Evolutionary conservation across 2,113 vertebrate species (phyloP), one percentile per base, ranked within the genome.

Genomic region (Myrmecophaga tridactyla): DNA sequence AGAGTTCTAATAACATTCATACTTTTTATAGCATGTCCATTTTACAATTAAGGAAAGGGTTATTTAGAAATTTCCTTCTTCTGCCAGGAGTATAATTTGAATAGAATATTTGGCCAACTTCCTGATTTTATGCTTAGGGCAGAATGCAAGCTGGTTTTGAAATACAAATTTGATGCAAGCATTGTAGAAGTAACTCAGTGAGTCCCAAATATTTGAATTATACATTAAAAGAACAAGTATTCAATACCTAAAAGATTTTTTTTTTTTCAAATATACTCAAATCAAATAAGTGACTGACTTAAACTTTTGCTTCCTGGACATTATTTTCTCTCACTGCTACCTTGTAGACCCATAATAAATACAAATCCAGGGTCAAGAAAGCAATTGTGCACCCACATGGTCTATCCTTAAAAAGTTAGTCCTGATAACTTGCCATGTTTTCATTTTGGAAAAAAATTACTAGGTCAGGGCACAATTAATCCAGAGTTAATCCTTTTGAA

Each of bases 11-110:
- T 80, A 88, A 81, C 51, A 62, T 89, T 81, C 36, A 83, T 90
- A 77, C 31, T 93, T 96, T 97, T 95, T 96, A 76, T 87, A 94
- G 82, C 43, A 20, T 90, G 48, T 89, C 31, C 92, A 89, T 89
- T 95, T 95, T 92, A 77, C 63, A 97, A 75, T 88, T 78, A 94
- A 92, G 85, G 31, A 89, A 91, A 89, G 10, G 7, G 6, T 90
- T 89, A 90, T 95, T 92, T 92, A 90, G 36, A 56, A 95, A 86
- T 94, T 82, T 25, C 9, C 23, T 21, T 95, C 36, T 65, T 53
- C 48, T 94, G 63, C 85, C 82, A 89, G 77, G 53, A 94, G 58
- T 83, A 9, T 43, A 94, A 86, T 86, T 95, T 95, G 65, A 53
- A 58, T 65, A 84, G 18, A 4, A 0, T 83, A 60, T 72, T 90